Evolutionary conservation across 2,113 vertebrate species (phyloP), one percentile per base, ranked within the genome.

Genomic region (Daboia siamensis): DNA sequence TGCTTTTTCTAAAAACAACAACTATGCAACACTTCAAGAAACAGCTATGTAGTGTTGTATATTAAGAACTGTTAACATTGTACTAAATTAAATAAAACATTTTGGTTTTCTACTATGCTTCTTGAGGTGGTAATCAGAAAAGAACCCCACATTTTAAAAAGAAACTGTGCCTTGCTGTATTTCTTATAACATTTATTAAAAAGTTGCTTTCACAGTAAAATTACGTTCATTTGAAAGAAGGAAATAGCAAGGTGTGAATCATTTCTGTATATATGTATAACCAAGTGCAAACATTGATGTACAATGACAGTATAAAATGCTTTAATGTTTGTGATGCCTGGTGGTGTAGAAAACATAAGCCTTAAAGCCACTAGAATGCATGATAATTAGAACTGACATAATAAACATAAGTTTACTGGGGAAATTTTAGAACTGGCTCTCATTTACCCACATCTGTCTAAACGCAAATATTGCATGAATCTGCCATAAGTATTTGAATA

Each of bases 111-210:
- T 97, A 93, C 88, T 90, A 97, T 97, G 96, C 97, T 98, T 98
- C 97, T 97, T 97, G 96, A 97, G 96, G 97, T 97, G 97, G 97
- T 97, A 97, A 97, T 96, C 96, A 97, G 96, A 97, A 97, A 97
- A 96, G 96, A 97, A 90, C 56, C 69, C 87, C 88, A 87, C 96
- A 97, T 98, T 97, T 97, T 96, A 96, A 98, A 97, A 98, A 61
- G 48, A 69, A 98, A 98, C 98, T 98, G 99, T 99, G 99, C 99
- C 99, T 99, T 99, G 99, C 98, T 98, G 97, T 98, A 97, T 98
- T 98, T 98, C 98, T 98, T 98, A 98, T 97, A 97, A 95, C 96
- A 97, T 98, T 98, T 98, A 97, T 98, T 98, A 97, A 98, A 98
- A 97, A 98, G 98, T 98, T 97, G 98, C 98, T 98, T 98, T 98